Conservation (phyloP, 2,888 invertebrate species). For the Caenorhabditis sp. region DNA sequence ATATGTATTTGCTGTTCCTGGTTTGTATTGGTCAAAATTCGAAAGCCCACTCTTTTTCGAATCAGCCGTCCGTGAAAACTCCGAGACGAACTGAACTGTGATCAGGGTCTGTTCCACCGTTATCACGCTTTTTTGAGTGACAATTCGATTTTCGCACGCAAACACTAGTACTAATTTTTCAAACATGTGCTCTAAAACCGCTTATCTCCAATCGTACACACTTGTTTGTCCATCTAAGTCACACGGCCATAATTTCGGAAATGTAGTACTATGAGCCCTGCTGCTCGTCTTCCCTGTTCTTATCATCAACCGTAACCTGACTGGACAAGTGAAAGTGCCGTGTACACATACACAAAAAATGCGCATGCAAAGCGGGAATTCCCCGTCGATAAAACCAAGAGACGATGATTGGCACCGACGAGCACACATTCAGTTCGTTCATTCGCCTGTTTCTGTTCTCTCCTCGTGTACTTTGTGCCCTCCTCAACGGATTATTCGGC, state of each 20-base stretch:
- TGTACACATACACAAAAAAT: conserved; percentile 9
- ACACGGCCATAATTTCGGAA: conserved; percentile 2
- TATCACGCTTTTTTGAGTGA: background rate
- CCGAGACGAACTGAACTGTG: background rate
- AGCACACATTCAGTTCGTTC: conserved; percentile 21
- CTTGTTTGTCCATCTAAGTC: conserved; percentile 23
- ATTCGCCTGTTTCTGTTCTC: conserved; percentile 14
- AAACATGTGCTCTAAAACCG: background rate
- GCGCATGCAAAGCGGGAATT: conserved; percentile 6
- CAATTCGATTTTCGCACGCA: background rate
- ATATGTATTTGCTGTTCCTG: too few species aligned
- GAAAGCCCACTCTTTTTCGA: too few species aligned
- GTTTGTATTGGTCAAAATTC: too few species aligned
- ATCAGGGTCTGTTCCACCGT: background rate
- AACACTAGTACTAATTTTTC: background rate
- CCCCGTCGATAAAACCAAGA: conserved; percentile 17
- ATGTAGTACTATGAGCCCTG: conserved; percentile 18
- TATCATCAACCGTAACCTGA: conserved; percentile 13
- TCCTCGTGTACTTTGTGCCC: conserved; percentile 43
- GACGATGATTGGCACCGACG: conserved; percentile 40
- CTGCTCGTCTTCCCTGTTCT: conserved; percentile 13
- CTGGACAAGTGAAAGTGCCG: conserved; percentile 5
- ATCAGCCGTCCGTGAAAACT: too few species aligned
- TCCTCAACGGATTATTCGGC: conserved; percentile 23
- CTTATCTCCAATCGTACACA: conserved; percentile 6